Evolutionary conservation across 2,888 invertebrate genomes (phyloP).

Genomic region (Venusia cambrica): DNA sequence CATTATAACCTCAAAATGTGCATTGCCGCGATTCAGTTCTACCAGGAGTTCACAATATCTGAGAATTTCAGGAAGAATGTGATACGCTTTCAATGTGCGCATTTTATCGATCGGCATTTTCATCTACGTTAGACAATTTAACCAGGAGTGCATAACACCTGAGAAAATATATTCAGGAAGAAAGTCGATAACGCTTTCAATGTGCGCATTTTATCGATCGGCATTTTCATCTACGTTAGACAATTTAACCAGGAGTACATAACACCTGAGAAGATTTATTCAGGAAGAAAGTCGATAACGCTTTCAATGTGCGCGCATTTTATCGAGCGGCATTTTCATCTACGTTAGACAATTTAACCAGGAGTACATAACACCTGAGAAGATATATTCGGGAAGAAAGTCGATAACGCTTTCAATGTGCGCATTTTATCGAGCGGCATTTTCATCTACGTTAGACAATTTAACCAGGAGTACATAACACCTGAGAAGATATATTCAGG

Average conservation of each 20-base stretch:
- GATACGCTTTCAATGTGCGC: conserved; percentile 29
- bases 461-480: conserved; percentile 5
- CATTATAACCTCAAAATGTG: conserved; percentile 7
- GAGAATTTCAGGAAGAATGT: background rate
- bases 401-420: no score
- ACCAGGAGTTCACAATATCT: conserved; percentile 11
- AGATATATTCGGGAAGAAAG: background rate
- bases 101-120: no score
- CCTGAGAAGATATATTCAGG: background rate
- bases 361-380: conserved; percentile 6
- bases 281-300: no score
- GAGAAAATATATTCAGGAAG: conserved; percentile 1
- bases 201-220: no score
- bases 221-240: no score
- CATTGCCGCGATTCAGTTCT: conserved; percentile 6
- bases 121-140: conserved; percentile 18
- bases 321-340: conserved; percentile 17
- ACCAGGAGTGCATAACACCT: conserved; percentile 3
- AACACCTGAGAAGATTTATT: no score
- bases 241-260: no score
- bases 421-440: no score
- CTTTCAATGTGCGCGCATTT: no score
- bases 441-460: conserved; percentile 17
- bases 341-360: conserved; percentile 8
- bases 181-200: no score